Conservation (phyloP, 2,797 vertebrate species). For the Australoheros facetus region DNA sequence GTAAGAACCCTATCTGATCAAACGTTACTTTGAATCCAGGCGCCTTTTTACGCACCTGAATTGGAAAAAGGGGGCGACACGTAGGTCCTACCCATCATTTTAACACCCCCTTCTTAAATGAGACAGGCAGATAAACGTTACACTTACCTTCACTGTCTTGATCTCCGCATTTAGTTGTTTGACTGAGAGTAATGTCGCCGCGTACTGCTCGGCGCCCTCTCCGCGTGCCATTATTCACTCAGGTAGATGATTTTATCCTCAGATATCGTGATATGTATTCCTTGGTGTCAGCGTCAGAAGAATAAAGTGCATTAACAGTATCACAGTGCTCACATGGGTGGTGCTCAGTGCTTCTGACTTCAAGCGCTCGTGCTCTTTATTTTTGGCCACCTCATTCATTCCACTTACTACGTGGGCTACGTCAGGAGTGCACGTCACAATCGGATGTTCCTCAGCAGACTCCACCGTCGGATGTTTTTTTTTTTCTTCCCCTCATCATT, state of each 20-base stretch:
- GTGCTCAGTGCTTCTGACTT: background rate
- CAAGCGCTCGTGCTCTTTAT: background rate
- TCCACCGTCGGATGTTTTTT: too few species aligned
- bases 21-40: background rate
- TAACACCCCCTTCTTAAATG: background rate
- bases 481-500: too few species aligned
- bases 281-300: background rate
- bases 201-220: constrained; percentile 71
- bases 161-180: constrained; percentile 61
- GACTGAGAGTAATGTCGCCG: constrained; percentile 52
- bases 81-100: background rate
- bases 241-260: background rate
- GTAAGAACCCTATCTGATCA: background rate
- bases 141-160: constrained; percentile 66
- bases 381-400: constrained; percentile 16
- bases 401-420: background rate
- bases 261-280: background rate
- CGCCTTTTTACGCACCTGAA: background rate
- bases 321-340: background rate
- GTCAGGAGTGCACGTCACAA: constrained; percentile 2
- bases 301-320: background rate
- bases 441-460: constrained; percentile 5
- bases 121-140: fast-evolving
- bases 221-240: constrained; percentile 72
- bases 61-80: background rate